A percentile compares a stretch with the other conserved stretches of the same genome.
phyloP scores from a whole-genome alignment of 2,113 vertebrate species.

The Vidua chalybeata region DNA sequence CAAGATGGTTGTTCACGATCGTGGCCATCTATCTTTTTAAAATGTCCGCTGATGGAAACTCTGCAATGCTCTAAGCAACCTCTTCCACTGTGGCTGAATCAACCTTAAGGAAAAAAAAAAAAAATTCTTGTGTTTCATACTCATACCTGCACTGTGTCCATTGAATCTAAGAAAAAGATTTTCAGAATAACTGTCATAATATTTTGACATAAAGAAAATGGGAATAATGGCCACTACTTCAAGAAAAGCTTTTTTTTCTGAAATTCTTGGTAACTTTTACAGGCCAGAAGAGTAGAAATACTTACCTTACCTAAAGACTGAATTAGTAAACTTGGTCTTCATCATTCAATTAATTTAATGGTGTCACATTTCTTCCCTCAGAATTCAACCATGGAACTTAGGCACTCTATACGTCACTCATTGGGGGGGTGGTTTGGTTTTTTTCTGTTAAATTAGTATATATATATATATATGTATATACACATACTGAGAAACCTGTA shows the following conservation, averaged over 20 bases:
- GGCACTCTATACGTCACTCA: background rate
- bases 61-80: fast-evolving
- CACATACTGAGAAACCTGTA: background rate
- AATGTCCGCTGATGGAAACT: background rate
- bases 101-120: too few species aligned
- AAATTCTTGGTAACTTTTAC: background rate
- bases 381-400: background rate
- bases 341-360: background rate
- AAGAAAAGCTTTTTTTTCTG: background rate
- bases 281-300: background rate
- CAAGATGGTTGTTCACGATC: background rate
- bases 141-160: background rate
- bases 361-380: background rate
- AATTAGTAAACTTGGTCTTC: background rate
- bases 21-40: background rate
- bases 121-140: background rate
- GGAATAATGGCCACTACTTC: background rate
- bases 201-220: background rate
- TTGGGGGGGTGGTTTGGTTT: fast-evolving
- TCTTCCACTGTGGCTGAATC: background rate
- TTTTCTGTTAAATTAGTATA: background rate
- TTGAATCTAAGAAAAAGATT: background rate
- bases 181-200: background rate
- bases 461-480: background rate
- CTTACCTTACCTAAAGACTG: background rate